Percentiles rank a stretch among this genome's conserved stretches.
phyloP scores from a whole-genome alignment of 2,797 vertebrate species.

The Mormyrus hasselquistii region DNA sequence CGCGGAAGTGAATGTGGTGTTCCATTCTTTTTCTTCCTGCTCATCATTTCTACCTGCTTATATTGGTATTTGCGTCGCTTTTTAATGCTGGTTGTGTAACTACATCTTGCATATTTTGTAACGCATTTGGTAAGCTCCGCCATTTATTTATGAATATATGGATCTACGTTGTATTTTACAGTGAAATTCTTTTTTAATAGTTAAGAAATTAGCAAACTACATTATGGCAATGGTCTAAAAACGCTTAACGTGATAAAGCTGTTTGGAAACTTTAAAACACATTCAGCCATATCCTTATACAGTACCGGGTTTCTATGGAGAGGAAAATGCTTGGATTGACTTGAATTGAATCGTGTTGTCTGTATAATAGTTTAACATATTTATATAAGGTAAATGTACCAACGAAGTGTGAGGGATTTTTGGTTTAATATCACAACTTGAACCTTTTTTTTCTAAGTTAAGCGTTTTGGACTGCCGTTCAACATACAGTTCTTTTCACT shows the following conservation, averaged over 20 bases:
- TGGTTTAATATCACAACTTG: neutral
- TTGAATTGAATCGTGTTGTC: neutral
- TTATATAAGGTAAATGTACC: neutral
- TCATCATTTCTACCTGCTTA: neutral
- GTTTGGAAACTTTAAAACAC: neutral
- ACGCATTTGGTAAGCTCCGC: neutral
- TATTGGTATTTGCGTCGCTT: neutral
- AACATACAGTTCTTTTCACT: neutral
- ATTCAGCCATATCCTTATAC: neutral
- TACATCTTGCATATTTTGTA: neutral
- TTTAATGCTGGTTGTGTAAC: neutral
- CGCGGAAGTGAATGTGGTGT: neutral
- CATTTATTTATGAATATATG: neutral
- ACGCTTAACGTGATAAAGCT: neutral
- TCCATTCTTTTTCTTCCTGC: neutral
- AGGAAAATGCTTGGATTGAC: neutral
- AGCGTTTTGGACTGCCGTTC: neutral
- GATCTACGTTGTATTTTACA: neutral
- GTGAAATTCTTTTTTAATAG: neutral
- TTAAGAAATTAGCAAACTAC: neutral
- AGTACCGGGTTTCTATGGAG: neutral
- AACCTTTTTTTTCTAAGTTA: neutral
- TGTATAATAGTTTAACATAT: neutral
- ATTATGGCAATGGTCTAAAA: neutral
- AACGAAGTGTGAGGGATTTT: neutral